phyloP scores from a whole-genome alignment of 2,888 invertebrate species.

The Lacanobia wlatinum region DNA sequence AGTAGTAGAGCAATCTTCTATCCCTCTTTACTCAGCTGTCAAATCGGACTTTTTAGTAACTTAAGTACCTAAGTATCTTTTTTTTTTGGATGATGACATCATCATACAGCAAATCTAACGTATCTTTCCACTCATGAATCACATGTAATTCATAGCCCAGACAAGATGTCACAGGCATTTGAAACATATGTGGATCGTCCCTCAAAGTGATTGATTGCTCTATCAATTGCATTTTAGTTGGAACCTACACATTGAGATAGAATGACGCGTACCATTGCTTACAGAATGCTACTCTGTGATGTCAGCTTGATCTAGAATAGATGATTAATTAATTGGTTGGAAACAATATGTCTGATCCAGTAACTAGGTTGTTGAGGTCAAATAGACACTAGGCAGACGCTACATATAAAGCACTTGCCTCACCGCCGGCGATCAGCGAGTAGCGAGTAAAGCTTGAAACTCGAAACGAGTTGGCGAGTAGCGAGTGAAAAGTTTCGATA shows the following conservation, averaged over 20 bases:
- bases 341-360: not conserved
- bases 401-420: no score
- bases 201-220: conserved; percentile 35
- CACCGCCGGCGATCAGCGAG: no score
- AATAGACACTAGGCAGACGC: no score
- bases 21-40: no score
- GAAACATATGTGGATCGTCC: conserved; percentile 14
- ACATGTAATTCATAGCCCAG: not conserved
- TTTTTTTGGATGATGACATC: no score
- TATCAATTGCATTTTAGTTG: not conserved
- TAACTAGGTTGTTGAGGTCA: no score
- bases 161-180: conserved; percentile 28
- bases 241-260: conserved; percentile 1
- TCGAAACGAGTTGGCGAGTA: no score
- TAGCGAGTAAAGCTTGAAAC: no score
- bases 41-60: no score
- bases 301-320: conserved; percentile 13
- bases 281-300: not conserved
- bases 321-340: not conserved
- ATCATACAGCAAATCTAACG: not conserved
- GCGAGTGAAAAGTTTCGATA: no score
- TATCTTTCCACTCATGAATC: not conserved
- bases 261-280: conserved; percentile 3
- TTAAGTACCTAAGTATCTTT: no score
- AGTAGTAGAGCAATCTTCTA: no score